Conservation (phyloP, 2,797 vertebrate species). For the Hydrocynus forskahlii region DNA sequence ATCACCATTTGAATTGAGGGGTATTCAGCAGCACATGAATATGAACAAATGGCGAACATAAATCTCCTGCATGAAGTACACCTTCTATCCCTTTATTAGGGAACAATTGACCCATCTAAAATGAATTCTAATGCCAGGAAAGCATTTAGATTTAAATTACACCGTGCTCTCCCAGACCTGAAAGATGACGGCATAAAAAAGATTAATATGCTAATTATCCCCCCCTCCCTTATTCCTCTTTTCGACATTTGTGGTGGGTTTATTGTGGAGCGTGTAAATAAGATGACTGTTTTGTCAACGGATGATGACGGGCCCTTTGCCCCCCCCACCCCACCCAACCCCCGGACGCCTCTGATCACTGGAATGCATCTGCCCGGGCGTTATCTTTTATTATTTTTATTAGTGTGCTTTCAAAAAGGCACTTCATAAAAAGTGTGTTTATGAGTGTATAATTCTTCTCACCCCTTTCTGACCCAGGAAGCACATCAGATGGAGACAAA, state of each 20-base stretch:
- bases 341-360: slow-evolving; percentile 89
- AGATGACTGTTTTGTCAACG: slow-evolving; percentile 99
- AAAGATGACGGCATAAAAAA: slow-evolving; percentile 99
- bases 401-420: slow-evolving; percentile 78
- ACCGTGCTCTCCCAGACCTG: slow-evolving; percentile 96
- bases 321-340: no score
- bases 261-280: slow-evolving; percentile 99
- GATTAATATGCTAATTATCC: slow-evolving; percentile 99
- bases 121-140: slow-evolving; percentile 99
- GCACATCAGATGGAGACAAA: slow-evolving; percentile 67
- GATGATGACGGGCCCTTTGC: slow-evolving; percentile 87
- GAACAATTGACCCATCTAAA: slow-evolving; percentile 99
- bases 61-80: slow-evolving; percentile 99
- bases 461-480: slow-evolving; percentile 70
- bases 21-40: slow-evolving; percentile 99
- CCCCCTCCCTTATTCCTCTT: slow-evolving; percentile 91
- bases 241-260: slow-evolving; percentile 93
- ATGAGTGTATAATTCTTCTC: slow-evolving; percentile 72
- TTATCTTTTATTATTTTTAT: slow-evolving; percentile 95
- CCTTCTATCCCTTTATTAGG: slow-evolving; percentile 99
- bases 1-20: slow-evolving; percentile 99
- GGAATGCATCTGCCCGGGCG: slow-evolving; percentile 90
- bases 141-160: slow-evolving; percentile 99
- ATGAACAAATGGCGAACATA: slow-evolving; percentile 99
- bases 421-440: slow-evolving; percentile 72